Conservation (phyloP, 2,888 invertebrate species). For the Aplocera efformata region DNA sequence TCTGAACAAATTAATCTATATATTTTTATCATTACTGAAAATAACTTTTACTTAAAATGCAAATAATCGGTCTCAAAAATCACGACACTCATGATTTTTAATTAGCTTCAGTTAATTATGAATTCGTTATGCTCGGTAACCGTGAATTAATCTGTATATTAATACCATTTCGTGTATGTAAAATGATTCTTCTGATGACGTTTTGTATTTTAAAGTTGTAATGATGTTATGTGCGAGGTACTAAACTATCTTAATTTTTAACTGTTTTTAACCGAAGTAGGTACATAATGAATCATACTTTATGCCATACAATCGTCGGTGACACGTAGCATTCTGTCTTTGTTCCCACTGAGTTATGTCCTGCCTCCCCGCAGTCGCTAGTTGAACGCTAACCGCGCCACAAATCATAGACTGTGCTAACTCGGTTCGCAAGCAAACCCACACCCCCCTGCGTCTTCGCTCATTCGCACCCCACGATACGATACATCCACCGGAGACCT, state of each 20-base stretch:
- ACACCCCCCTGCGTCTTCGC: slow-evolving; percentile 41
- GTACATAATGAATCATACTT: slow-evolving; percentile 29
- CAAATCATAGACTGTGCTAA: slow-evolving; percentile 66
- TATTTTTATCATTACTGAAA: too few species aligned
- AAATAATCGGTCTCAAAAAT: slow-evolving; percentile 21
- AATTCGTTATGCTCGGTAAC: slow-evolving; percentile 38
- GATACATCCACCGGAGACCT: slow-evolving; percentile 41
- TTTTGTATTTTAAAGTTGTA: slow-evolving; percentile 5
- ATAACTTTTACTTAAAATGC: slow-evolving; percentile 12
- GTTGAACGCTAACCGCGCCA: slow-evolving; percentile 64
- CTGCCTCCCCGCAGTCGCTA: slow-evolving; percentile 49
- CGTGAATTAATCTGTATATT: slow-evolving; percentile 30
- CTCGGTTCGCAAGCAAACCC: slow-evolving; percentile 52
- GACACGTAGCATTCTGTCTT: slow-evolving; percentile 54
- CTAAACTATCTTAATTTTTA: slow-evolving; percentile 32
- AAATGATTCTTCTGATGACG: slow-evolving; percentile 26
- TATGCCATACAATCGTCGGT: slow-evolving; percentile 36
- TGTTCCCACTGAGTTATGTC: slow-evolving; percentile 58
- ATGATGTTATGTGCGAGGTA: too few species aligned
- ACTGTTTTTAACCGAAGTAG: slow-evolving; percentile 14
- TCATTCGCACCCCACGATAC: slow-evolving; percentile 53
- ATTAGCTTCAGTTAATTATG: slow-evolving; percentile 34
- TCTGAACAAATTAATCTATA: slow-evolving; percentile 1
- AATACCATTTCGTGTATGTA: slow-evolving; percentile 12
- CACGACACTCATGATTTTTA: slow-evolving; percentile 18